Conservation (phyloP, 1,140 invertebrate species). For the Oedothorax gibbosus region DNA sequence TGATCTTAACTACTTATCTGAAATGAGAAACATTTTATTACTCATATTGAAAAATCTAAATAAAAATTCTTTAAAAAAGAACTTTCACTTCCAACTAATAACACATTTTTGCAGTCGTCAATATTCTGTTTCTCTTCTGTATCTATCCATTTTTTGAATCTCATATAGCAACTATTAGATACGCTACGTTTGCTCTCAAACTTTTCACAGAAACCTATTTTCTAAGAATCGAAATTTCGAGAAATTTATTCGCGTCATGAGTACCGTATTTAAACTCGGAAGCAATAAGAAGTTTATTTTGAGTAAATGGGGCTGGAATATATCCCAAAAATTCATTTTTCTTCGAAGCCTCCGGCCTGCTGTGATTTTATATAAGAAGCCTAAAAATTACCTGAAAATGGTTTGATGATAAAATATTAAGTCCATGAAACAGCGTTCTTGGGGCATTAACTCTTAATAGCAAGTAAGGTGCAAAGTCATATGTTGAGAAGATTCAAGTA, state of each 20-base stretch:
- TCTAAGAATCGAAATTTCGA: constrained; percentile 15
- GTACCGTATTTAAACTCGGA: constrained; percentile 17
- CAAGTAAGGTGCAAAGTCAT: not conserved
- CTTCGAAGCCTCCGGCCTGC: constrained; percentile 10
- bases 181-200: constrained; percentile 4
- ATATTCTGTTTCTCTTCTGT: constrained; percentile 20
- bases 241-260: constrained; percentile 19
- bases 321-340: not conserved
- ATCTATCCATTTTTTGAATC: constrained; percentile 15
- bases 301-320: constrained; percentile 41
- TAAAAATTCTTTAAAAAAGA: no score
- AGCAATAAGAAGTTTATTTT: constrained; percentile 35
- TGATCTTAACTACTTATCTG: no score
- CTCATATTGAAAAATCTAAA: no score
- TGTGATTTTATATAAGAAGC: constrained; percentile 1
- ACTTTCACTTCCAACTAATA: no score
- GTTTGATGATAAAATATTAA: constrained; percentile 40
- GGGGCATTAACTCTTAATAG: constrained; percentile 30
- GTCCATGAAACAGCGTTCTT: constrained; percentile 33
- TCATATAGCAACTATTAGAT: constrained; percentile 34
- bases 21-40: no score
- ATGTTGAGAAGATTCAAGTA: not conserved
- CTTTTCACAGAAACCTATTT: constrained; percentile 21
- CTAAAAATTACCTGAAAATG: constrained; percentile 38
- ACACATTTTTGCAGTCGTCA: no score